Evolutionary conservation across 2,888 invertebrate genomes (phyloP), one percentile per base, ranked within the genome.

Genomic region (Dolichopus griseipennis): DNA sequence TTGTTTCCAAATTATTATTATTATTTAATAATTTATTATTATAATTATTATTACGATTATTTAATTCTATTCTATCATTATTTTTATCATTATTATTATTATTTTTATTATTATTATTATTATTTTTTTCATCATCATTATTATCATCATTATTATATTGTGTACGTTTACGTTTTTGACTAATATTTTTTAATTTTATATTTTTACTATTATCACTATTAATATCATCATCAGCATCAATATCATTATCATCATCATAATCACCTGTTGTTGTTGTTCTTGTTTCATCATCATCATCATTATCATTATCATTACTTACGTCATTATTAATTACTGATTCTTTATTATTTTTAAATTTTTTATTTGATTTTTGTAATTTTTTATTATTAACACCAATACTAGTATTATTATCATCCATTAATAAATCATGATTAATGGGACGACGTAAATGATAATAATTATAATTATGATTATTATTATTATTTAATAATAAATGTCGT

Each of bases 371-470:
- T 12, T 37, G 37, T 5, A 9, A 37, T 37, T 10, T 37, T 18
- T 3, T 18, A 18, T 52, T 52, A 52, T 52, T 18, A 15, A 18
- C n/a, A 52, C 18, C 18, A 52, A 6, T 18, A 18, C 18, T 52
- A 52, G 18, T 18, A 52, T 52, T 7, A 52, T 52, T 52, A 52
- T 52, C 18, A 18, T 52, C 52, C 18, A 52, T 52, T 18, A 52
- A 6, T 37, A 37, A 9, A 18, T 52, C 52, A 52, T 52, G 52
- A 52, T 52, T 52, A 52, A 52, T 52, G 9, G 52, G 52, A 18
- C 52, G 52, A 52, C 52, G 52, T 52, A 52, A 52, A 52, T 52
- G 52, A 52, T 52, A 52, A 18, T 52, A 18, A 52, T 52, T 52
- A 52, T 52, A 52, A 52, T 52, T 52, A 52, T 52, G 15, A 52